Conservation (phyloP, 2,888 invertebrate species). For the Tiliacea citrago region DNA sequence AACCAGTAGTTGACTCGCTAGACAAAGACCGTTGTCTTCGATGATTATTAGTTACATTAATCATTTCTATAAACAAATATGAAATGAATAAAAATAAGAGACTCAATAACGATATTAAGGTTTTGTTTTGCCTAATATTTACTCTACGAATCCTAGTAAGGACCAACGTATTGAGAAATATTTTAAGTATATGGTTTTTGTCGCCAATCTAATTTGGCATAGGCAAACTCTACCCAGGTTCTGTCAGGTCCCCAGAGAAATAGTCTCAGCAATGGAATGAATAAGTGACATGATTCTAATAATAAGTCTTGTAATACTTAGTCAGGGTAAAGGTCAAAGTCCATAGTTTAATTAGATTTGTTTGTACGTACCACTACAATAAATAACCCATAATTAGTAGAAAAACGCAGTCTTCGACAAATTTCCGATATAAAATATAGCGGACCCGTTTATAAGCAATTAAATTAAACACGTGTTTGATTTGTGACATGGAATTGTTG, state of each 20-base stretch:
- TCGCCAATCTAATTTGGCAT: not conserved
- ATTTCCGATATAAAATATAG: constrained; percentile 21
- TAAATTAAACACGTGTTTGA: constrained; percentile 29
- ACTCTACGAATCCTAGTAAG: not conserved
- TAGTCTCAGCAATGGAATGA: too few species aligned
- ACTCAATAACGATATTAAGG: not conserved
- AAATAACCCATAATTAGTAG: constrained; percentile 39
- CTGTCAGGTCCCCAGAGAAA: too few species aligned
- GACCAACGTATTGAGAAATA: not conserved
- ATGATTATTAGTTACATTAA: too few species aligned
- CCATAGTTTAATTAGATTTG: constrained; percentile 19
- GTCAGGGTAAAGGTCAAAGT: constrained; percentile 24
- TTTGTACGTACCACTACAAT: not conserved
- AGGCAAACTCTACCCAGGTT: too few species aligned
- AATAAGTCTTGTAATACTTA: too few species aligned
- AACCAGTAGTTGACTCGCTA: too few species aligned
- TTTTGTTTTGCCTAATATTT: not conserved
- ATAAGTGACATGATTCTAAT: too few species aligned
- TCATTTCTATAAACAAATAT: too few species aligned
- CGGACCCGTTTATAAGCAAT: constrained; percentile 31
- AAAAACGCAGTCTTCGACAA: constrained; percentile 42
- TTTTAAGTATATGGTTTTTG: not conserved
- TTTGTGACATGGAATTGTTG: constrained; percentile 31
- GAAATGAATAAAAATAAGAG: too few species aligned
- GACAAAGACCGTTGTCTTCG: too few species aligned